Evolutionary conservation across 2,888 invertebrate genomes (phyloP).

Genomic region (Mythimna ferrago): DNA sequence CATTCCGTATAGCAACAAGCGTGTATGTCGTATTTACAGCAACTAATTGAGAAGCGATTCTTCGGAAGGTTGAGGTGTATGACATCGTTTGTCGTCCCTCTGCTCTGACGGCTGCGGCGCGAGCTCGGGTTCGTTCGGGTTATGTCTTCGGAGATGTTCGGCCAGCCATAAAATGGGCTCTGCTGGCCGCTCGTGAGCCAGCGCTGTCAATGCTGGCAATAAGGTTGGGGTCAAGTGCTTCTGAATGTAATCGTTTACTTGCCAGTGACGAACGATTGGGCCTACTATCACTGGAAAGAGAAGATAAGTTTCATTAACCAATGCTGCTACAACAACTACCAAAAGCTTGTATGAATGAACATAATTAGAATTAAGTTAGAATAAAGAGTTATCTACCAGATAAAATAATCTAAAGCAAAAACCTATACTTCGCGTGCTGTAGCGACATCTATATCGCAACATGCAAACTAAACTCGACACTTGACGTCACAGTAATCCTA

Average conservation of each 20-base stretch:
- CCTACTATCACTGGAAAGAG: slow-evolving; percentile 93
- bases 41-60: slow-evolving; percentile 66
- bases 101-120: slow-evolving; percentile 72
- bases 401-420: neutral
- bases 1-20: neutral
- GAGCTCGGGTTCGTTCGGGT: slow-evolving; percentile 93
- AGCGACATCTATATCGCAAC: neutral
- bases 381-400: neutral
- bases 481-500: neutral
- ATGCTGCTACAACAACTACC: neutral
- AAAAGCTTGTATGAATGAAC: neutral
- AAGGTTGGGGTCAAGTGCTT: slow-evolving; percentile 92
- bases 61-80: slow-evolving; percentile 79
- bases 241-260: slow-evolving; percentile 93
- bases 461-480: neutral
- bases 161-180: slow-evolving; percentile 95
- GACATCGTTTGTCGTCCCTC: slow-evolving; percentile 77
- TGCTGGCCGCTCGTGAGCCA: slow-evolving; percentile 93
- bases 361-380: neutral
- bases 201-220: slow-evolving; percentile 91
- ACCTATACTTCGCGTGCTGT: neutral
- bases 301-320: slow-evolving; percentile 13
- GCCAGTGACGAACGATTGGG: slow-evolving; percentile 91
- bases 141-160: slow-evolving; percentile 93
- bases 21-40: neutral